Conservation (phyloP, 2,888 invertebrate species). For the Tetramorium bicarinatum region DNA sequence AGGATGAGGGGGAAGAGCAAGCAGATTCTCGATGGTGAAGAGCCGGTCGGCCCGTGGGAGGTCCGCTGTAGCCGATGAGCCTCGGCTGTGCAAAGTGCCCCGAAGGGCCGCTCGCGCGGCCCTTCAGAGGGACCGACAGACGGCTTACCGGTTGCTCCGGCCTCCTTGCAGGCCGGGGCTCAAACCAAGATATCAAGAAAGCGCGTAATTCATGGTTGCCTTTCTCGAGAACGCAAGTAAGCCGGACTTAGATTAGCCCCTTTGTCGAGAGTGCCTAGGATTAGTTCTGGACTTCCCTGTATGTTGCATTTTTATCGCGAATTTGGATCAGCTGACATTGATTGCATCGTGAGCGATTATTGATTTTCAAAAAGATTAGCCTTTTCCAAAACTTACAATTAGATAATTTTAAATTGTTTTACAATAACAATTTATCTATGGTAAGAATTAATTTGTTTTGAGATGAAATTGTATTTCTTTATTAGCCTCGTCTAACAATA, state of each 20-base stretch:
- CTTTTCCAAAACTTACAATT: neutral
- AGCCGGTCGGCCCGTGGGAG: slow-evolving; percentile 81
- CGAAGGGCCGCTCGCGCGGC: slow-evolving; percentile 69
- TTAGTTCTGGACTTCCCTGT: slow-evolving; percentile 41
- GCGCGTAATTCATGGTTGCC: slow-evolving; percentile 77
- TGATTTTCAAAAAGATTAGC: no score
- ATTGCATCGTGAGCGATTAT: neutral
- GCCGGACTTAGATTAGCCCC: slow-evolving; percentile 56
- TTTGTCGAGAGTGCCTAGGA: slow-evolving; percentile 49
- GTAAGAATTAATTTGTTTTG: neutral
- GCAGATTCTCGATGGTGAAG: slow-evolving; percentile 77
- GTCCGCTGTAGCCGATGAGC: slow-evolving; percentile 79
- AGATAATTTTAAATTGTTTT: neutral
- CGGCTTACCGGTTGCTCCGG: slow-evolving; percentile 74
- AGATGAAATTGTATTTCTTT: neutral
- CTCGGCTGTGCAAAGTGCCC: slow-evolving; percentile 82
- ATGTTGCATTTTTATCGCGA: neutral
- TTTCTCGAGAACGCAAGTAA: slow-evolving; percentile 43
- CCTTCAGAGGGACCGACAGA: slow-evolving; percentile 68
- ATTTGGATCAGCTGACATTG: neutral
- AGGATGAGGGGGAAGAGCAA: slow-evolving; percentile 65
- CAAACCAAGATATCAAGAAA: slow-evolving; percentile 79
- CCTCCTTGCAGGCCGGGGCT: slow-evolving; percentile 75
- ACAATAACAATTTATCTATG: no score
- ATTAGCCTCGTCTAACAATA: neutral